Conservation (phyloP, 1,140 invertebrate genomes). For the Lasioglossum albipes region DNA sequence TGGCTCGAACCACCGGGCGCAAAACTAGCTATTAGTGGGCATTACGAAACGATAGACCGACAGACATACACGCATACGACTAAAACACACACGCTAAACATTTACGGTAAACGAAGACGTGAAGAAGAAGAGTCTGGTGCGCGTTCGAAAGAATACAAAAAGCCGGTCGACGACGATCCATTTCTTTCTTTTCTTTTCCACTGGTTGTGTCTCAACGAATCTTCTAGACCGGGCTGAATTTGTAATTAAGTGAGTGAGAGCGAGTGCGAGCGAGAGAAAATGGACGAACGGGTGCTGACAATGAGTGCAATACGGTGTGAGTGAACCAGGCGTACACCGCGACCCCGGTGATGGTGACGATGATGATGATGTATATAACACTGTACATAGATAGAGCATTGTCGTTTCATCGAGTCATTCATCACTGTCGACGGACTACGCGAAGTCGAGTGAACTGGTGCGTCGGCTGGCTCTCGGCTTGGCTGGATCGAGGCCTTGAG, state of each 20-base stretch:
- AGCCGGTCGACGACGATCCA: not conserved
- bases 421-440: slow-evolving; percentile 48
- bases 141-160: slow-evolving; percentile 17
- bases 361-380: slow-evolving; percentile 64
- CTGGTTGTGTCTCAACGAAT: slow-evolving; percentile 56
- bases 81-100: no score
- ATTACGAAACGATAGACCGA: slow-evolving; percentile 35
- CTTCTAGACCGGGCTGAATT: slow-evolving; percentile 38
- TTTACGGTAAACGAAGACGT: no score
- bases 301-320: slow-evolving; percentile 24
- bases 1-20: slow-evolving; percentile 34
- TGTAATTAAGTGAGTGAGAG: slow-evolving; percentile 51
- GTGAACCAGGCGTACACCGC: slow-evolving; percentile 22
- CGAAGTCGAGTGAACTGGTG: slow-evolving; percentile 1
- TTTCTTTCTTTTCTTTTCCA: not conserved
- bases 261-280: not conserved
- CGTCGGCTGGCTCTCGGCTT: not conserved
- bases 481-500: not conserved
- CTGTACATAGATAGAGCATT: slow-evolving; percentile 73
- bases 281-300: slow-evolving; percentile 18
- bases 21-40: slow-evolving; percentile 59
- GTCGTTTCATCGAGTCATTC: slow-evolving; percentile 71
- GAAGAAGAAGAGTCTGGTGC: not conserved
- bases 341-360: slow-evolving; percentile 26
- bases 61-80: no score